Base-by-base conservation (phyloP, 1,140 invertebrate species). In the Micrasema longulum region DNA sequence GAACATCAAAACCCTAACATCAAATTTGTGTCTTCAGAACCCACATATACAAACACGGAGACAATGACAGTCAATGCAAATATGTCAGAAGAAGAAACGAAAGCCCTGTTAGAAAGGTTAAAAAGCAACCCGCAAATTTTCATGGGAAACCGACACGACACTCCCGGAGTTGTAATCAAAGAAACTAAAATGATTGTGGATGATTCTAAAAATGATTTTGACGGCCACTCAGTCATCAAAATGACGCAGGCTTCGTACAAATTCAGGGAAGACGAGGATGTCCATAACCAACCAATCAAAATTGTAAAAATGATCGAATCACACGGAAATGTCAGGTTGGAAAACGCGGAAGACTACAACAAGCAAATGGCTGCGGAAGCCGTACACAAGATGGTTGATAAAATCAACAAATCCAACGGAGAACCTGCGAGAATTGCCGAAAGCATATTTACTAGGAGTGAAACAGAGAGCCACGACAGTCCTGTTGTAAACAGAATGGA, bases 1-100 rank as follows among this genome's bases (percentile, higher is more conserved):
- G 84, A 81, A 76, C 74, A 77, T 67, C 78, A 84, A 41, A 84
- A 84, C 71, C 83, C 84, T 26, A 82, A 84, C 65, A 82, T 85
- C 71, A 82, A 83, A 72, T 83, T 85, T 62, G 80, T 80, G 9
- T 76, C 80, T 12, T 80, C 80, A 9, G 82, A 83, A 75, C 82
- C 83, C 4, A 79, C 80, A 5, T 84, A 80, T 43, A 83, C 81
- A 0, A 83, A 79, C 80, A 84, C 83, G 0, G 84, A 84, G 77
- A 85, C 84, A 0, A 83, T 85, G 66, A 83, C 84, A 48, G 69
- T 85, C 53, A 84, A 84, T 53, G 64, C 72, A 18, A 79, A 84
- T 66, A 78, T 85, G 78, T 78, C 79, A 64, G 83, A 85, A 73
- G 78, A 79, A 52, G 78, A 84, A 77, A 83, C 84, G 2, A 82